A percentile compares a stretch with the other conserved stretches of the same genome.
These are phyloP conservation scores for Alcedo atthis DNA, from an alignment of 2,797 vertebrate species.

Conservation along the genomic window DNA sequence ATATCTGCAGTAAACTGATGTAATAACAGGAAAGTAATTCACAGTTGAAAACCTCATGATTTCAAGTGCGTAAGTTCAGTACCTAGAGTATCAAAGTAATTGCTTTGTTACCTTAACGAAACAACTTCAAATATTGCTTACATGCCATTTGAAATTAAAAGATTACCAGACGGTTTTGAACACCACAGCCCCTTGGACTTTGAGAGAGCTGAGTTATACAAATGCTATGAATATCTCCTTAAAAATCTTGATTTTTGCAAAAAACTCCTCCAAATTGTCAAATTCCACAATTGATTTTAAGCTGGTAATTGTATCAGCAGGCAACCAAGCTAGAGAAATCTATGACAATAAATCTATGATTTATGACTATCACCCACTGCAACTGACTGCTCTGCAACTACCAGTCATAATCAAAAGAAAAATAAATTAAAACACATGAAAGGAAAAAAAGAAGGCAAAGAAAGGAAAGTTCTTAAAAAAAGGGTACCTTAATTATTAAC, in stretches of 20 bases:
- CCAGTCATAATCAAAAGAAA: background rate
- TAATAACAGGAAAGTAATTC: background rate
- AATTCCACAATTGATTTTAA: slow-evolving; percentile 25
- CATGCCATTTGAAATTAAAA: background rate
- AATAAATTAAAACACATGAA: background rate
- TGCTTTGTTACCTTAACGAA: background rate
- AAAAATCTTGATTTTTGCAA: background rate
- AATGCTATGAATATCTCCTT: background rate
- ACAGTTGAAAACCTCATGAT: background rate
- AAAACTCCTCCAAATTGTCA: background rate
- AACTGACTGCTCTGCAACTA: background rate
- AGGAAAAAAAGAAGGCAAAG: background rate
- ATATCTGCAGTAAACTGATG: background rate
- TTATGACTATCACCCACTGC: slow-evolving; percentile 11
- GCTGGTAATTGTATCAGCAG: slow-evolving; percentile 19
- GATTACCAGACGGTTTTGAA: background rate
- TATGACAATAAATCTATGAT: slow-evolving; percentile 14
- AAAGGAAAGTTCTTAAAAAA: background rate
- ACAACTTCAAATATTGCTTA: background rate
- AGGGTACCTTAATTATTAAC: background rate
- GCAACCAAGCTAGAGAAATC: background rate
- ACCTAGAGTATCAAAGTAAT: background rate
- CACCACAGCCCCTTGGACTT: background rate
- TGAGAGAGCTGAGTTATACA: background rate
- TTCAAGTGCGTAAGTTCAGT: background rate